phyloP scores from a whole-genome alignment of 2,888 invertebrate genomes.

The Drosophila mimetica region DNA sequence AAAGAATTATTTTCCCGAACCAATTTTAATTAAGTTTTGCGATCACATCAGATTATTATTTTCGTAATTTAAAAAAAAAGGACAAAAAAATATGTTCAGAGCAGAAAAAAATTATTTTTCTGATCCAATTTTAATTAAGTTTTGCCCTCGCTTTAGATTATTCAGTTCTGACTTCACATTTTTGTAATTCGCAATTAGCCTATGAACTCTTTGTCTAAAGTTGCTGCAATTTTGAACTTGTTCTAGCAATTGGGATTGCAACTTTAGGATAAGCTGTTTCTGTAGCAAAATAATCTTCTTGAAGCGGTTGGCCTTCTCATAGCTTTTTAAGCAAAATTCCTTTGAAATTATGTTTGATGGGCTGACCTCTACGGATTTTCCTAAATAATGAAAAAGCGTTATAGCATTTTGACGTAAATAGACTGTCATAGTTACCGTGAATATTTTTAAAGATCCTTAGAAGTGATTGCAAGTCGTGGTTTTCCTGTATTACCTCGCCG shows the following conservation, averaged over 20 bases:
- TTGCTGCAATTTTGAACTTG: slow-evolving; percentile 2
- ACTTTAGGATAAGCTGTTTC: neutral
- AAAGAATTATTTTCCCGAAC: too few relatives aligned
- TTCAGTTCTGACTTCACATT: neutral
- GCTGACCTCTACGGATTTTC: neutral
- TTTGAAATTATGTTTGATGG: neutral
- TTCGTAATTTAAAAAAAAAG: too few relatives aligned
- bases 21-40: too few relatives aligned
- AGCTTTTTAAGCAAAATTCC: neutral
- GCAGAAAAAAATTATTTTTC: too few relatives aligned
- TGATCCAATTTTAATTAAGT: too few relatives aligned
- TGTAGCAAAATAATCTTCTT: neutral
- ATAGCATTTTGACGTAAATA: neutral
- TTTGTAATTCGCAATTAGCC: neutral
- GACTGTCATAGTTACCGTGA: neutral
- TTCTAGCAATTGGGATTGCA: neutral
- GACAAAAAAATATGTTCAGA: too few relatives aligned
- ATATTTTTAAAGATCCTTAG: neutral
- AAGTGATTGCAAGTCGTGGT: neutral
- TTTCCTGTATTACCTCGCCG: neutral
- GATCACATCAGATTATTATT: too few relatives aligned
- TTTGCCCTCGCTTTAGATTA: too few relatives aligned
- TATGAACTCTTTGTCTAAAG: neutral
- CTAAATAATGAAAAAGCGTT: neutral
- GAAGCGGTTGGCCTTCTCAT: neutral